A percentile compares a stretch with the other conserved stretches of the same genome.
Conservation (phyloP, 1,140 invertebrate genomes). For the Arion vulgaris region DNA sequence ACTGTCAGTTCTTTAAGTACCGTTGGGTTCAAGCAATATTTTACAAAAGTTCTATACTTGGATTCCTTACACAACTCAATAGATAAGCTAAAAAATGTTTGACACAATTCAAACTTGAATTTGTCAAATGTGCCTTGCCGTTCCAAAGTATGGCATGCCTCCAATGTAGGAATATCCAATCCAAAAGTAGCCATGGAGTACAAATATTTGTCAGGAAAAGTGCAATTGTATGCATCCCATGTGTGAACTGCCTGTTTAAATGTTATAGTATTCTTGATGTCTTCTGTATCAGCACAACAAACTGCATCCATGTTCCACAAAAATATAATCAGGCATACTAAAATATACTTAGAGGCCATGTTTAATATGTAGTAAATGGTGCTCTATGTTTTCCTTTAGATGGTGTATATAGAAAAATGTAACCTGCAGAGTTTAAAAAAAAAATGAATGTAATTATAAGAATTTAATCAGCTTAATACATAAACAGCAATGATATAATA, state of each 20-base stretch:
- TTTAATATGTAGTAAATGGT: not conserved
- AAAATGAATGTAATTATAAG: not conserved
- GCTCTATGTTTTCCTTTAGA: not conserved
- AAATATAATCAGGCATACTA: not conserved
- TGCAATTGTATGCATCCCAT: not conserved
- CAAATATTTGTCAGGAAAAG: not conserved
- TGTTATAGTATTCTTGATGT: not conserved
- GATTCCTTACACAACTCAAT: not conserved
- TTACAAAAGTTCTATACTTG: not conserved
- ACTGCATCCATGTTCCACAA: not conserved
- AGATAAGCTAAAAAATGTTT: not conserved
- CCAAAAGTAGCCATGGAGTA: not conserved
- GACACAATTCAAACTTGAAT: not conserved
- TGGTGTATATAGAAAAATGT: not conserved
- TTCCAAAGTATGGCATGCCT: not conserved
- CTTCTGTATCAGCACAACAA: not conserved
- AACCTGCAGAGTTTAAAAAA: not conserved
- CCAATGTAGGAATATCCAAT: not conserved
- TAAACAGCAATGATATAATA: too few relatives aligned
- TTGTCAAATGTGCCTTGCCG: not conserved
- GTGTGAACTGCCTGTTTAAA: not conserved
- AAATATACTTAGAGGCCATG: not conserved
- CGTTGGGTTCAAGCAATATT: not conserved
- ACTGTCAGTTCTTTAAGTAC: not conserved
- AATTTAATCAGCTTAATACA: not conserved